Base-by-base conservation (phyloP, 2,888 invertebrate genomes). In the Drosophila vallismaia region DNA sequence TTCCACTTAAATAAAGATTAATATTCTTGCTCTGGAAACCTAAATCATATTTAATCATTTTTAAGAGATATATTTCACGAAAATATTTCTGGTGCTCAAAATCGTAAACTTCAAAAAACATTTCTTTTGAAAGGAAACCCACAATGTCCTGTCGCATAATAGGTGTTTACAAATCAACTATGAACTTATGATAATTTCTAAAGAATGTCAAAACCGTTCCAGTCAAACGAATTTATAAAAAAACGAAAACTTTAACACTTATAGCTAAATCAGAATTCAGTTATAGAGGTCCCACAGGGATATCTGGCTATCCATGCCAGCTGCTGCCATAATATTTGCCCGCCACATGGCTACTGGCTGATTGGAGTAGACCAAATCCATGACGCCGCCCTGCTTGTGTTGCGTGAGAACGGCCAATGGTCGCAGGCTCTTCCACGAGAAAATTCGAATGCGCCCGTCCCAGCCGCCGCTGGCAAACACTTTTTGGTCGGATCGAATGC, bases 211-310 rank as follows among this genome's bases (percentile, higher is more conserved):
- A 6, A 58, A 46, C 38, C 60, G 45, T 56, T 56, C 45, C 58
- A 60, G 44, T 46, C 36, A 8, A 8, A 42, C 19, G 4, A 14
- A 2, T 40, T 1, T 5, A 28, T 28, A 28, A 24, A 46, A 46
- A 24, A 59, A 12, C 60, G 36, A 45, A 63, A 42, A 40, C 14
- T 72, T 48, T 72, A 74, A 75, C 69, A 82, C 58, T 70, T 75
- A 73, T 10, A 6, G 7, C 36, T 64, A 69, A n/a, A 2, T 28
- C 19, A 10, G 8, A 0, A 19, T 24, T 74, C 28, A 93, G 92
- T 96, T 96, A 89, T 96, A 96, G 82, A 96, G 93, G 92, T 95
- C 94, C 96, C 96, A 96, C 59, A 96, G 93, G 4, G 95, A 95
- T 77, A 96, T 94, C 86, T 94, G 94, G 75, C 95, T 95, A 91